phyloP scores from a whole-genome alignment of 2,797 vertebrate species.

The Rhinogobio ventralis region DNA sequence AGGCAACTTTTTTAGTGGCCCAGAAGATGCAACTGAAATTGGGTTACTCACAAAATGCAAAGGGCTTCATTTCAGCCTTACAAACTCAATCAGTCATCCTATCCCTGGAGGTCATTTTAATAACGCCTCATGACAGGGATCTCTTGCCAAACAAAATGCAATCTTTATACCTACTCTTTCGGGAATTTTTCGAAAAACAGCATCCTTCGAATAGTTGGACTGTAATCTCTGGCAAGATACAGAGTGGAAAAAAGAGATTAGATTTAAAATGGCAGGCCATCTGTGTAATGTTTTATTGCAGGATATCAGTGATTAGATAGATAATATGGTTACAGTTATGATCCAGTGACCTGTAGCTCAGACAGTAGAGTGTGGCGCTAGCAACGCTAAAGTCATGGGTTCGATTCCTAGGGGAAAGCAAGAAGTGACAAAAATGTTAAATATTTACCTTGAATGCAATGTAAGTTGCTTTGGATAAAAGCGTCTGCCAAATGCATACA shows the following conservation, averaged over 20 bases:
- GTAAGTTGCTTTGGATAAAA: no score
- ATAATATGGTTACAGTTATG: not conserved
- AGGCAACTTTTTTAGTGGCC: slow-evolving; percentile 63
- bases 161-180: slow-evolving; percentile 45
- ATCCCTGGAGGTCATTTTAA: slow-evolving; percentile 75
- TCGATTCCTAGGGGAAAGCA: no score
- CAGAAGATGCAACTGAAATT: slow-evolving; percentile 66
- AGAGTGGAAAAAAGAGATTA: not conserved
- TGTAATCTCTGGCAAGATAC: slow-evolving; percentile 39
- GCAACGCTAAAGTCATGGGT: no score
- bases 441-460: no score
- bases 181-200: slow-evolving; percentile 39
- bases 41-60: slow-evolving; percentile 68
- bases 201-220: slow-evolving; percentile 34
- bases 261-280: slow-evolving; percentile 24
- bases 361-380: no score
- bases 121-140: slow-evolving; percentile 69
- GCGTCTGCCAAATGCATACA: no score
- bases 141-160: slow-evolving; percentile 61
- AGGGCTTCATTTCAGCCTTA: slow-evolving; percentile 73
- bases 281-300: slow-evolving; percentile 6
- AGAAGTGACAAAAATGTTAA: no score
- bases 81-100: slow-evolving; percentile 73
- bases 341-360: not conserved
- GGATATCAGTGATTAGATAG: slow-evolving; percentile 25